A percentile compares a stretch with the other conserved stretches of the same genome.
These are phyloP conservation scores for Spisula solida DNA, from an alignment of 2,888 invertebrate species.

Conservation along the genomic window DNA sequence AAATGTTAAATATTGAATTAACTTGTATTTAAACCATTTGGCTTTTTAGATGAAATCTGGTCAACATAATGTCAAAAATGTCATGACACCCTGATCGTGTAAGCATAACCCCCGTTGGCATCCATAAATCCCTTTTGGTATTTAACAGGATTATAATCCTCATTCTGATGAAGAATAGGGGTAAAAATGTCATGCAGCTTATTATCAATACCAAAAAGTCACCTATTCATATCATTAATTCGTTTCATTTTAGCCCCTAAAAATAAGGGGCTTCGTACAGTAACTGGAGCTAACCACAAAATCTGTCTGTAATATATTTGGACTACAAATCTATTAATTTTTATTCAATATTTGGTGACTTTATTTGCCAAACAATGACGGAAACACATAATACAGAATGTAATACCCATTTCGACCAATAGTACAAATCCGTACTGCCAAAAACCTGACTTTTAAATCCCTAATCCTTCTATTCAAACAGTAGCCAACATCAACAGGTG, in stretches of 20 bases:
- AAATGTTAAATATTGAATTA: background rate
- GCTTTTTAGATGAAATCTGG: slow-evolving; percentile 10
- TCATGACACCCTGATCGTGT: slow-evolving; percentile 28
- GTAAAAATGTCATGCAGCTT: background rate
- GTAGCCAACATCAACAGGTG: slow-evolving; percentile 45
- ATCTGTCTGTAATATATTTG: slow-evolving; percentile 13
- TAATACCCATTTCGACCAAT: background rate
- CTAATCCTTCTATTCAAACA: slow-evolving; percentile 54
- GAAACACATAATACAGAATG: background rate
- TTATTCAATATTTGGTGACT: slow-evolving; percentile 9
- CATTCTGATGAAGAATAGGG: background rate
- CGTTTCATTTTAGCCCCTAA: background rate
- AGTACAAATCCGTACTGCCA: background rate
- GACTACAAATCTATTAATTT: background rate
- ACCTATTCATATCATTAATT: background rate
- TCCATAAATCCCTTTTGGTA: slow-evolving; percentile 29
- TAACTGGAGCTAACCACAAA: slow-evolving; percentile 24
- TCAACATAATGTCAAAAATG: slow-evolving; percentile 42
- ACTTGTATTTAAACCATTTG: slow-evolving; percentile 7
- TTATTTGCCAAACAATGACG: slow-evolving; percentile 8
- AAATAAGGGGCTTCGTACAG: background rate
- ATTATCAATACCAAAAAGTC: background rate
- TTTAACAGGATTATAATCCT: slow-evolving; percentile 30
- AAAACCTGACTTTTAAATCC: slow-evolving; percentile 49
- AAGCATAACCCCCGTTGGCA: background rate